Base-by-base conservation (phyloP, 1,140 invertebrate genomes). In the Holcopasites calliopsidis region DNA sequence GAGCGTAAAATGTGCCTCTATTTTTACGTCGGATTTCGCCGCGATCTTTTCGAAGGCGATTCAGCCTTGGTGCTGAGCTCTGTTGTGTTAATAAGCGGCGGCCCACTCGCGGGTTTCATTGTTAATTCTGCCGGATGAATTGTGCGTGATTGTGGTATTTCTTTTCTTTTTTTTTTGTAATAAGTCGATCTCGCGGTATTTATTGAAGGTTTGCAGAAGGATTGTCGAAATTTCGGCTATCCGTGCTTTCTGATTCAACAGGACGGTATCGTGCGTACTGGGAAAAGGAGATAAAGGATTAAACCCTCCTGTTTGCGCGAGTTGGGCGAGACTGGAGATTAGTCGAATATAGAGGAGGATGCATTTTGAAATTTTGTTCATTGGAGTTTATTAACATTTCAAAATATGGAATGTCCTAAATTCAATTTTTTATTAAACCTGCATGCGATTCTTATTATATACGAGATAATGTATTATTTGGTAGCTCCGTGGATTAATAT, bases 1-100 rank as follows among this genome's bases (percentile, higher is more conserved):
- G 86, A 54, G 70, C 83, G 78, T 86, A 86, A 88, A 86, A 84
- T 75, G 81, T 78, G 81, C 79, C 82, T 89, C 88, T 89, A 89
- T 88, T 89, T 82, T 88, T 85, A 88, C 85, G 83, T 79, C 76
- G 84, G 87, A 87, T 89, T 89, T 88, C 88, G 88, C 85, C 64
- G 77, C 66, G 72, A 58, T 76, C 74, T 65, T 79, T 49, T 55
- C 60, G 65, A 78, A 80, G 11, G n/a, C 71, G 71, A 80, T 80
- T n/a, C n/a, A n/a, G n/a, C 77, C 69, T 4, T 7, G 3, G 55
- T 57, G 31, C 58, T 26, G 31, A 26, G 23, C 49, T 33, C 28
- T n/a, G 4, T 50, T 76, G 26, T 81, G 80, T 81, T 74, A 72
- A 81, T 82, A 82, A 82, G 79, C 78, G 23, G 13, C 33, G 16